Percentiles rank a stretch among this genome's conserved stretches.
Conservation (phyloP, 2,113 vertebrate species). For the Strix aluco region DNA sequence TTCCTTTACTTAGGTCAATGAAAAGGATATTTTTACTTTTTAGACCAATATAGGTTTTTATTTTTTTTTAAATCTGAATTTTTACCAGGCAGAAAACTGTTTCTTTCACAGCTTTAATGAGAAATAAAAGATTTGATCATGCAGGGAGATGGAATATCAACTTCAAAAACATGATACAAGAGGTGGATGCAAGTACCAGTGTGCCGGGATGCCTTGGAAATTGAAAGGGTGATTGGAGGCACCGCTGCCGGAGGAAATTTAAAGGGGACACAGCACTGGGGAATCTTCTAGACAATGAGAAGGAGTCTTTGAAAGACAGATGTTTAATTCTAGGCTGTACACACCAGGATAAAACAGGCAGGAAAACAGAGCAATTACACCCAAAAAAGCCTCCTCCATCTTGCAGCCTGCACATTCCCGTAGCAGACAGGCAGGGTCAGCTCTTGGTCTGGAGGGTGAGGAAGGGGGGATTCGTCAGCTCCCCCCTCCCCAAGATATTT, state of each 20-base stretch:
- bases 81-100: background rate
- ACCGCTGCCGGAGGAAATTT: background rate
- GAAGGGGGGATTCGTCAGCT: background rate
- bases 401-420: accelerated
- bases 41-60: background rate
- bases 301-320: background rate
- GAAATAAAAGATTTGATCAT: background rate
- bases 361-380: background rate
- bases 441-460: background rate
- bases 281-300: background rate
- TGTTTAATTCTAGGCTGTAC: background rate
- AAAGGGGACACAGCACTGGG: background rate
- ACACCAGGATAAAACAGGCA: background rate
- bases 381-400: background rate
- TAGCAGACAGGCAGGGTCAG: background rate
- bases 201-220: background rate
- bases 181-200: background rate
- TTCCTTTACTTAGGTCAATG: background rate
- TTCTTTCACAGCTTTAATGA: constrained; percentile 8
- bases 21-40: background rate
- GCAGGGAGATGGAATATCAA: background rate
- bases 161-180: background rate
- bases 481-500: background rate
- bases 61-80: background rate
- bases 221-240: background rate